Evolutionary conservation across 2,888 invertebrate genomes (phyloP).

Genomic region (Folsomia candida): DNA sequence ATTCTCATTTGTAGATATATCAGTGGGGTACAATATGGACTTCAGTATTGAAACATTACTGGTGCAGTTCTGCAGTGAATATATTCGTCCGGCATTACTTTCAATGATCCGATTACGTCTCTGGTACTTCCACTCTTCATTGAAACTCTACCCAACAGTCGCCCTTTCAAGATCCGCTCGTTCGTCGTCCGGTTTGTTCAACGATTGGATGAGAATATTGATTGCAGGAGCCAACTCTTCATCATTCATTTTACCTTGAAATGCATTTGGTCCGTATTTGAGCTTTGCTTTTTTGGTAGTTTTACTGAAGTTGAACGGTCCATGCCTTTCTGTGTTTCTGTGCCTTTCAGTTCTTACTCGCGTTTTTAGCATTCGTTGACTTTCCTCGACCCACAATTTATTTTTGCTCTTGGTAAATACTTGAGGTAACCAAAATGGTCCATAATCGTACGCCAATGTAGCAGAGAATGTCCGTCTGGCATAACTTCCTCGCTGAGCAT

Average conservation of each 20-base stretch:
- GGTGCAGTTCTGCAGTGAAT: neutral
- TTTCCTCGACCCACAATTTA: neutral
- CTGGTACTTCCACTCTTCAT: neutral
- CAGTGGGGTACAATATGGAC: slow-evolving; percentile 5
- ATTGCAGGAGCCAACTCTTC: neutral
- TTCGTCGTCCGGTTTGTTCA: neutral
- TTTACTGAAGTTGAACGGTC: neutral
- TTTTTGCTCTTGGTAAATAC: neutral
- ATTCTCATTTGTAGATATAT: slow-evolving; percentile 9
- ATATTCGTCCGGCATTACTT: neutral
- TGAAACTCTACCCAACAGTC: slow-evolving; percentile 6
- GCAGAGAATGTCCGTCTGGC: neutral
- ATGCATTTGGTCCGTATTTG: neutral
- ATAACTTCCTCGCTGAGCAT: slow-evolving; percentile 10
- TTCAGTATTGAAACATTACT: slow-evolving; percentile 47
- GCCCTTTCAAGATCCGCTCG: neutral
- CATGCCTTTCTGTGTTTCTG: too few species aligned
- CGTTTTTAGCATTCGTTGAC: neutral
- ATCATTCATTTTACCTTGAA: neutral
- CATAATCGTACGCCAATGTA: neutral
- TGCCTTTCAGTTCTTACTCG: too few species aligned
- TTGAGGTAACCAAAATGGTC: slow-evolving; percentile 7
- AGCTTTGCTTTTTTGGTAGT: neutral
- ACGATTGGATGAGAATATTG: neutral
- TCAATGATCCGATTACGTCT: slow-evolving; percentile 7